Conservation (phyloP, 2,113 vertebrate species). For the Ovibos moschatus region DNA sequence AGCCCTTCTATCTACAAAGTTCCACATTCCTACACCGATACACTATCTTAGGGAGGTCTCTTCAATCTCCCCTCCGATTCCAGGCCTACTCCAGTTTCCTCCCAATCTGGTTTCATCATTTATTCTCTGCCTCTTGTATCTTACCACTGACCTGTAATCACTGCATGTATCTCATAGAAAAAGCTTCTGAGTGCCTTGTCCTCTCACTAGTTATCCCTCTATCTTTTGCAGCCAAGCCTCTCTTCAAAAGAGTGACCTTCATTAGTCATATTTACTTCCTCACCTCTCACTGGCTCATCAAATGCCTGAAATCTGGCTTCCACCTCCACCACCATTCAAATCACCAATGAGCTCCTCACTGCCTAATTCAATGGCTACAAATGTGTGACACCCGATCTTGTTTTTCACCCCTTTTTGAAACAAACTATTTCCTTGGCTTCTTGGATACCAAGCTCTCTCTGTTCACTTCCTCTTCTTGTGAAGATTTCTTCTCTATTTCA, state of each 20-base stretch:
- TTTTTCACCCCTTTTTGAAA: conserved; percentile 25
- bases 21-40: background rate
- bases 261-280: background rate
- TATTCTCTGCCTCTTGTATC: background rate
- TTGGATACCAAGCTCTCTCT: background rate
- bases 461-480: background rate
- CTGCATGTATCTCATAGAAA: background rate
- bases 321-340: background rate
- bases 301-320: background rate
- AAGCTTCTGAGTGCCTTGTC: background rate
- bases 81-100: background rate
- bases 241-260: background rate
- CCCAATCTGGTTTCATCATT: background rate
- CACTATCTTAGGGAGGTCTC: background rate
- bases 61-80: background rate
- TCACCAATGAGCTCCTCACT: background rate
- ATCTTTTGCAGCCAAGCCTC: background rate
- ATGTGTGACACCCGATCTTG: background rate
- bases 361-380: background rate
- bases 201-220: background rate
- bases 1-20: background rate
- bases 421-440: background rate
- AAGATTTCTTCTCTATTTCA: background rate
- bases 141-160: background rate
- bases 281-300: background rate